Conservation (phyloP, 1,140 invertebrate species). For the Bombus waltoni region DNA sequence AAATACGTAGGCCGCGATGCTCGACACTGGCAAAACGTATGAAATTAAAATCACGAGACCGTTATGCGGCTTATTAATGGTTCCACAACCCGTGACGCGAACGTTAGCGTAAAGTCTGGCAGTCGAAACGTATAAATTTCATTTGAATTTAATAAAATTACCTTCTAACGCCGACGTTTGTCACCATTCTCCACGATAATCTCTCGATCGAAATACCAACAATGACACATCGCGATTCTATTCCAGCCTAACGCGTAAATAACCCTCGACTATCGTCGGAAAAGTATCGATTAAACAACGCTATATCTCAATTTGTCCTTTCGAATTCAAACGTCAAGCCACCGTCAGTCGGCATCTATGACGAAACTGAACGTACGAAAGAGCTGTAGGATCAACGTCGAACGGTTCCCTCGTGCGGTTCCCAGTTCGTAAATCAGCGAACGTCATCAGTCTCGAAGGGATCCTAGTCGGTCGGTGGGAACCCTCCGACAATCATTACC, state of each 20-base stretch:
- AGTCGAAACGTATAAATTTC: background rate
- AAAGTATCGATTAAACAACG: conserved; percentile 4
- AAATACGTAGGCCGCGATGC: conserved; percentile 7
- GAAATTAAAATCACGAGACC: conserved; percentile 25
- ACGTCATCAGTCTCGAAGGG: background rate
- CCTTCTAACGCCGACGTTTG: background rate
- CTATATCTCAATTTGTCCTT: conserved; percentile 28
- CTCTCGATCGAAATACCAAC: background rate
- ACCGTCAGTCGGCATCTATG: too few relatives aligned
- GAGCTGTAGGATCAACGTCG: background rate
- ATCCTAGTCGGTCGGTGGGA: conserved; percentile 9
- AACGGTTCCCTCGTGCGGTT: background rate
- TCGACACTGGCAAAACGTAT: conserved; percentile 25
- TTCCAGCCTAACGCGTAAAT: background rate
- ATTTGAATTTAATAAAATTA: background rate
- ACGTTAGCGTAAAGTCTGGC: background rate
- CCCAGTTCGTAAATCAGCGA: conserved; percentile 18
- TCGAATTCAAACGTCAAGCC: background rate
- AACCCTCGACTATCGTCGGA: too few relatives aligned
- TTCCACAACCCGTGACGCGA: conserved; percentile 15
- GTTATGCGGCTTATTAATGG: conserved; percentile 25
- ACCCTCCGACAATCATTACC: conserved; percentile 33
- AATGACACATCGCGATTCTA: background rate
- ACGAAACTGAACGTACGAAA: background rate
- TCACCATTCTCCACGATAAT: too few relatives aligned